phyloP scores from a whole-genome alignment of 2,888 invertebrate species.

The Hirudinaria manillensis region DNA sequence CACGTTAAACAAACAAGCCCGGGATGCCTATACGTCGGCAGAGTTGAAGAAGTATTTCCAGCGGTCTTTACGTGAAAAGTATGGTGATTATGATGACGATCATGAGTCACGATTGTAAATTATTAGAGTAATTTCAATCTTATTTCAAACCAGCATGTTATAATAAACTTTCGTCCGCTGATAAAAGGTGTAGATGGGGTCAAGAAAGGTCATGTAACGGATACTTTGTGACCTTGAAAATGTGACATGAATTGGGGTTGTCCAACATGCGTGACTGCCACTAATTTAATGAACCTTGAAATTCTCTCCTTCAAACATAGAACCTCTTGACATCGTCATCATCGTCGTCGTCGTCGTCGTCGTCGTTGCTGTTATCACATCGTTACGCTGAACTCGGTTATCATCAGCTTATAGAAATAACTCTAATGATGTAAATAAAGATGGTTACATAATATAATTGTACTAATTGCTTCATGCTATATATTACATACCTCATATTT shows the following conservation, averaged over 20 bases:
- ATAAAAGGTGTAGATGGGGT: not conserved
- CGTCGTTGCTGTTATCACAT: not conserved
- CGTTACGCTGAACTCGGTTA: not conserved
- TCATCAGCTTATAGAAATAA: too few relatives aligned
- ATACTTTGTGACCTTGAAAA: conserved; percentile 5
- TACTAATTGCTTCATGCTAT: too few relatives aligned
- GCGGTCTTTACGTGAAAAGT: too few relatives aligned
- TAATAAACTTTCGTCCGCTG: not conserved
- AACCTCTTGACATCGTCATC: not conserved
- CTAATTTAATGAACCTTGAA: conserved; percentile 18
- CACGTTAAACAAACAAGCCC: conserved; percentile 9
- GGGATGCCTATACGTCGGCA: too few relatives aligned
- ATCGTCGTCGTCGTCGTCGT: not conserved
- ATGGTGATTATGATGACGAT: not conserved
- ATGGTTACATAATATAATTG: too few relatives aligned
- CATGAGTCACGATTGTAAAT: not conserved
- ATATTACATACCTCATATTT: too few relatives aligned
- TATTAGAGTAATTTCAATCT: too few relatives aligned
- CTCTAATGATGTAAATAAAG: too few relatives aligned
- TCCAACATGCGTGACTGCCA: conserved; percentile 3
- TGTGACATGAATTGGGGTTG: conserved; percentile 7
- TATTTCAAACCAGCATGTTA: too few relatives aligned
- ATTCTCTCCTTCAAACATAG: not conserved
- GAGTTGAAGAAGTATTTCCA: too few relatives aligned
- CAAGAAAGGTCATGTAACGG: conserved; percentile 1